Evolutionary conservation across 2,888 invertebrate genomes (phyloP).

Genomic region (Synergus itoensis): DNA sequence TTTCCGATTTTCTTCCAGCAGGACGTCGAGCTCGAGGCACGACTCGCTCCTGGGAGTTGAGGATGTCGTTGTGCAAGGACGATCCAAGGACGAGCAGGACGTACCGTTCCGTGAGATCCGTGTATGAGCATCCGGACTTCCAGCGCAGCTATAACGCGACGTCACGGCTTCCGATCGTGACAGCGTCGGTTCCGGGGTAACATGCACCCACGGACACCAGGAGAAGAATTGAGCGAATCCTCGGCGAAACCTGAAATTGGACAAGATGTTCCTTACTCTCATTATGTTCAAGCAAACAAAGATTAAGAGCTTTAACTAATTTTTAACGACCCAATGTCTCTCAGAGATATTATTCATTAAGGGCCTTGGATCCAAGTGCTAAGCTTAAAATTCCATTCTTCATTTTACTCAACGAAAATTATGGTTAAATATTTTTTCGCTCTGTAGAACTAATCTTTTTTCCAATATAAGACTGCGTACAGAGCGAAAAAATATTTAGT

Average conservation of each 20-base stretch:
- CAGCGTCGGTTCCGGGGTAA: slow-evolving; percentile 83
- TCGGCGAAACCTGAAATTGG: slow-evolving; percentile 87
- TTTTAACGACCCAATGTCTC: too few relatives aligned
- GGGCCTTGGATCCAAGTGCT: too few relatives aligned
- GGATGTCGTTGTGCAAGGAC: slow-evolving; percentile 64
- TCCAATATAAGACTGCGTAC: too few relatives aligned
- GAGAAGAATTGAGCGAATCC: slow-evolving; percentile 87
- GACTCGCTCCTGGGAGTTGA: slow-evolving; percentile 64
- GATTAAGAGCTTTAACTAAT: too few relatives aligned
- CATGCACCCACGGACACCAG: slow-evolving; percentile 89
- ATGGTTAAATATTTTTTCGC: too few relatives aligned
- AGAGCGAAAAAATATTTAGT: too few relatives aligned
- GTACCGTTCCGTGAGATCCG: slow-evolving; percentile 86
- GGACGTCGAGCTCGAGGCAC: slow-evolving; percentile 59
- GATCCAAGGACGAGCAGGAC: slow-evolving; percentile 72
- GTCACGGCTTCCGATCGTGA: slow-evolving; percentile 86
- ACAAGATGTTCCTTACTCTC: neutral
- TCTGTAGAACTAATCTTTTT: too few relatives aligned
- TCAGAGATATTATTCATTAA: too few relatives aligned
- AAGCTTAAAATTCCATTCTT: too few relatives aligned
- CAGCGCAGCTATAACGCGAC: slow-evolving; percentile 87
- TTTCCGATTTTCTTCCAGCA: slow-evolving; percentile 50
- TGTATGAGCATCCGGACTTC: slow-evolving; percentile 85
- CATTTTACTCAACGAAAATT: too few relatives aligned
- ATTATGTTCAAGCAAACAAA: too few relatives aligned